These are phyloP conservation scores for Andricus curvator DNA, from an alignment of 2,888 invertebrate species.

Conservation along the genomic window DNA sequence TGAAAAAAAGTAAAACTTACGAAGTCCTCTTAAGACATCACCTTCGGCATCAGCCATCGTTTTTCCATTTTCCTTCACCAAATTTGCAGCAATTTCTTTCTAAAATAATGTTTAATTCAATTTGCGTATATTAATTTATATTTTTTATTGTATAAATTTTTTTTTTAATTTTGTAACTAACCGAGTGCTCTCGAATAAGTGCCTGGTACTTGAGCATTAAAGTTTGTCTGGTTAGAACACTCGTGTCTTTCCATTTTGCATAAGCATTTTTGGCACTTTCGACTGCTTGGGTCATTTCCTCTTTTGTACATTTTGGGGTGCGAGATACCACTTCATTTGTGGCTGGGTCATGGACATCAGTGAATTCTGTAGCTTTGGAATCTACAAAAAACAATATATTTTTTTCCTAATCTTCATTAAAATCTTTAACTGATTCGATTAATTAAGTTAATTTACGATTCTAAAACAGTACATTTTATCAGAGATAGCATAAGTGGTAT, in stretches of 20 bases:
- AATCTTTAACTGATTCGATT: no score
- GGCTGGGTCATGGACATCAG: constrained; percentile 97
- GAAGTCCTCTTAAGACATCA: constrained; percentile 97
- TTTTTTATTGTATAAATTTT: not conserved
- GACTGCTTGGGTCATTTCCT: constrained; percentile 94
- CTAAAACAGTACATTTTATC: no score
- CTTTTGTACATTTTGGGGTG: constrained; percentile 93
- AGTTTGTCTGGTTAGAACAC: constrained; percentile 95
- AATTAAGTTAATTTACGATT: no score
- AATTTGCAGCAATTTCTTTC: constrained; percentile 92
- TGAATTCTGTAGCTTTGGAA: constrained; percentile 95
- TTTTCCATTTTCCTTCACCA: constrained; percentile 98
- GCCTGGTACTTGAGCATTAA: constrained; percentile 89
- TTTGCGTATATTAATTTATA: not conserved
- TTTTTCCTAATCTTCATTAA: no score
- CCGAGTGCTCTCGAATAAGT: constrained; percentile 72
- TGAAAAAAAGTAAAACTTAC: constrained; percentile 82
- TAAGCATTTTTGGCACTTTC: constrained; percentile 89
- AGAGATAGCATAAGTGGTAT: not conserved
- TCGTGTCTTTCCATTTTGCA: constrained; percentile 92
- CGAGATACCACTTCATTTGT: constrained; percentile 89
- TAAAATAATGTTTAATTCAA: constrained; percentile 60
- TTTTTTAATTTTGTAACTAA: constrained; percentile 66
- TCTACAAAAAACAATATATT: constrained; percentile 80
- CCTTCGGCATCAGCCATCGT: constrained; percentile 98